Base-by-base conservation (phyloP, 2,888 invertebrate genomes). In the Heliconius hortense region DNA sequence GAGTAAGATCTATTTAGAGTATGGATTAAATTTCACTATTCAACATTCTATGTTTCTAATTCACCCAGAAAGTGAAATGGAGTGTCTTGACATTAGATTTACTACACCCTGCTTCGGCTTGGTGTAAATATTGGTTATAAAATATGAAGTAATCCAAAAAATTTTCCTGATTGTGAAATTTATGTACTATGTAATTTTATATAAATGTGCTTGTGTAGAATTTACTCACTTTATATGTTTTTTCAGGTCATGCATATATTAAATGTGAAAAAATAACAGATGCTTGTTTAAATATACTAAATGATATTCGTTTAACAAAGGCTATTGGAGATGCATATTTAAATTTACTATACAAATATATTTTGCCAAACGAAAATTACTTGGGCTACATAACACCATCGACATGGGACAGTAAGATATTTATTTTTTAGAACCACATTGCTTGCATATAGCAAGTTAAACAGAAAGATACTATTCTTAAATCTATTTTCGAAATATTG, bases 341-440 rank as follows among this genome's bases (percentile, higher is more conserved):
- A 63, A 89, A 86, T 77, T 87, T 96, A 72, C 82, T 96, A 53
- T 90, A 91, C 77, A 95, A 95, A 83, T 87, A 94, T 85, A 88
- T 96, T 73, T 84, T 96, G 62, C 84, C 93, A 15, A 90, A 90
- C 84, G 88, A 93, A 77, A 84, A 91, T 81, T 95, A 95, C 82
- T 88, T 95, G 81, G 90, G 91, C 5, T 86, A 87, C 76, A 94
- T 96, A 69, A 86, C 90, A 66, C 88, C 90, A 53, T 83, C 89
- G 68, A 89, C 93, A 76, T 96, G 96, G 96, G 92, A 92, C 86
- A 94, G 96, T 95, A 87, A 86, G 81, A 71, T 39, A n/a, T 43
- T 43, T 26, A 10, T n/a, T 10, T 56, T 56, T 56, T 7, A n/a
- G 21, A 10, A 56, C n/a, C 53, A n/a, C 53, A 10, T 8, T 53